Evolutionary conservation across 1,140 invertebrate species (phyloP), one percentile per base, ranked within the genome.

Genomic region (Apis dorsata): DNA sequence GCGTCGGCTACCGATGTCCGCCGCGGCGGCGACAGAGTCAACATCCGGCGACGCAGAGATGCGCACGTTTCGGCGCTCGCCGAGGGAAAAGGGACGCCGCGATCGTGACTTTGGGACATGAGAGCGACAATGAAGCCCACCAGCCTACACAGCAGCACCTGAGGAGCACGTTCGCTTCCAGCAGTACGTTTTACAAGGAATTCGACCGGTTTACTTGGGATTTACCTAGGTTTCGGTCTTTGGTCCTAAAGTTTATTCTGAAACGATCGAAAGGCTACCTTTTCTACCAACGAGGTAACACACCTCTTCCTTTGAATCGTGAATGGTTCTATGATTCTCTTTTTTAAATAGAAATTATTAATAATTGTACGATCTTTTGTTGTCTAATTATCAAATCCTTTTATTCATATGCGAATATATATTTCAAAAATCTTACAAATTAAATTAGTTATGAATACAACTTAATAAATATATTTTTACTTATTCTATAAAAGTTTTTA

Each of bases 41-140:
- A 90, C 88, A 90, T 90, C 88, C 88, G 88, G 88, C 84, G 88
- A 87, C 81, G 88, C 88, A 90, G 88, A 87, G 88, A 89, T 90
- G 88, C 88, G 88, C 88, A 90, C 85, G 86, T 86, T 86, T 89
- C 83, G 80, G 83, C 86, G 86, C 74, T 88, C 77, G 78, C 68
- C 76, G 73, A 75, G 72, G 75, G 76, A 81, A 86, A 81, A 89
- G 86, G 79, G 89, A 89, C 86, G 81, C 86, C 77, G 88, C 81
- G 88, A 86, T 88, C 77, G 86, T 44, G 84, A 88, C 81, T 90
- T 89, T 78, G 79, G 81, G 60, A 83, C 82, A 86, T 83, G 88
- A 90, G 87, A 90, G 78, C 68, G 86, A 88, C 80, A 82, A 90
- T 89, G 86, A 89, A 86, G 79, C 79, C 57, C 82, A 74, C 68